Conservation (phyloP, 2,888 invertebrate species). For the Frankliniella fusca region DNA sequence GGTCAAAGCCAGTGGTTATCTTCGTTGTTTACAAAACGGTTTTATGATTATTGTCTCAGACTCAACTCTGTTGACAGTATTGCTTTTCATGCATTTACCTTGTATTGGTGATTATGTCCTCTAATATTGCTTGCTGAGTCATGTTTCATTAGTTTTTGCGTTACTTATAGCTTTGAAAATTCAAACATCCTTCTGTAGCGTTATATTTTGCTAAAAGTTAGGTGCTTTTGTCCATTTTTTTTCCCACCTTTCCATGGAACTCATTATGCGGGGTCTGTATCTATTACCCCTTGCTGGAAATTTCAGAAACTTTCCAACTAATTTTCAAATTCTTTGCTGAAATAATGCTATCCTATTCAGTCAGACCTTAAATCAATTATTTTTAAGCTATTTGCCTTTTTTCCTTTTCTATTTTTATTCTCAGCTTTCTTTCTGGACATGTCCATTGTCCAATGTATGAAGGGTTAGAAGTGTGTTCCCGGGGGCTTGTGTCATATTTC, state of each 20-base stretch:
- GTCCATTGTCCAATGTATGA: neutral
- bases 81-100: too few species aligned
- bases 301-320: constrained; percentile 31
- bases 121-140: constrained; percentile 11
- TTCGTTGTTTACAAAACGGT: too few species aligned
- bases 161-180: neutral
- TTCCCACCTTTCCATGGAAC: too few species aligned
- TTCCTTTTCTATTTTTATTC: neutral
- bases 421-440: neutral
- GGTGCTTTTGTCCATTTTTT: neutral
- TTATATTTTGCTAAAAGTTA: neutral
- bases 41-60: too few species aligned
- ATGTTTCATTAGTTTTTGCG: neutral
- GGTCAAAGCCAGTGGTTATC: too few species aligned
- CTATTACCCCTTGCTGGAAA: neutral
- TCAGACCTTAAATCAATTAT: constrained; percentile 32
- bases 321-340: constrained; percentile 35
- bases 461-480: neutral
- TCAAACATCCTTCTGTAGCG: neutral
- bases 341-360: constrained; percentile 36
- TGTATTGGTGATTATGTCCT: neutral
- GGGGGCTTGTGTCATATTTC: too few species aligned
- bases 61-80: too few species aligned
- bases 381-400: constrained; percentile 30
- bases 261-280: too few species aligned